Conservation (phyloP, 1,140 invertebrate genomes). For the Drosophila pandora region DNA sequence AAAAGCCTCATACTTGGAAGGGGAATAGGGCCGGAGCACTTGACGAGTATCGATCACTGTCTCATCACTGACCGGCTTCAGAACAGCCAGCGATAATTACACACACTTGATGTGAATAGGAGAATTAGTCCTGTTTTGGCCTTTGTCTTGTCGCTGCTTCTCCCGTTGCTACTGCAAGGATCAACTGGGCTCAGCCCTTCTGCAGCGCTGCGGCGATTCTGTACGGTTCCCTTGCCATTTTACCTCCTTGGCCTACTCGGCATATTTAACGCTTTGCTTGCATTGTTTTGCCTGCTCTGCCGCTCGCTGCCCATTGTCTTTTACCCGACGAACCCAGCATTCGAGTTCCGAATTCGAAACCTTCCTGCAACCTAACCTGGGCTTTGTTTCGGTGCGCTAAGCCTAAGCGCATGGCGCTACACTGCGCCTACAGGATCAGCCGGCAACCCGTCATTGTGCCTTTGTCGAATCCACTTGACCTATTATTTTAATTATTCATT, state of each 20-base stretch:
- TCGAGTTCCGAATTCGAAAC: background rate
- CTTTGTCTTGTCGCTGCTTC: conserved; percentile 53
- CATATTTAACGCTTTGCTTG: conserved; percentile 68
- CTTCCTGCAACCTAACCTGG: background rate
- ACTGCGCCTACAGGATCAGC: conserved; percentile 52
- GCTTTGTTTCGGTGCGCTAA: conserved; percentile 35
- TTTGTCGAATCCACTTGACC: conserved; percentile 73
- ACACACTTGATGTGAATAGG: conserved; percentile 73
- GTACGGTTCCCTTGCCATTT: conserved; percentile 9
- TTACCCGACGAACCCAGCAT: conserved; percentile 4
- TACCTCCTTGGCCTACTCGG: conserved; percentile 25
- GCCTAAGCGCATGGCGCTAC: conserved; percentile 74
- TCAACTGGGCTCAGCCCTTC: background rate
- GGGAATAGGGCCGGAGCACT: conserved; percentile 17
- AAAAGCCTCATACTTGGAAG: background rate
- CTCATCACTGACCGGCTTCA: conserved; percentile 11
- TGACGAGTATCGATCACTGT: conserved; percentile 60
- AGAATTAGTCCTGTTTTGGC: conserved; percentile 71
- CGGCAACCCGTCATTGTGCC: conserved; percentile 54
- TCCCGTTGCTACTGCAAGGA: conserved; percentile 55
- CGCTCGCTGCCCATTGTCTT: conserved; percentile 45
- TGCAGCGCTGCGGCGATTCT: background rate
- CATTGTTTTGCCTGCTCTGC: conserved; percentile 73
- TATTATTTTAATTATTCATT: conserved; percentile 79
- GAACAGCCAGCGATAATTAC: conserved; percentile 56